Percentiles rank a stretch among this genome's conserved stretches.
Evolutionary conservation across 2,888 invertebrate species (phyloP).

Genomic region (Caenorhabditis angaria): DNA sequence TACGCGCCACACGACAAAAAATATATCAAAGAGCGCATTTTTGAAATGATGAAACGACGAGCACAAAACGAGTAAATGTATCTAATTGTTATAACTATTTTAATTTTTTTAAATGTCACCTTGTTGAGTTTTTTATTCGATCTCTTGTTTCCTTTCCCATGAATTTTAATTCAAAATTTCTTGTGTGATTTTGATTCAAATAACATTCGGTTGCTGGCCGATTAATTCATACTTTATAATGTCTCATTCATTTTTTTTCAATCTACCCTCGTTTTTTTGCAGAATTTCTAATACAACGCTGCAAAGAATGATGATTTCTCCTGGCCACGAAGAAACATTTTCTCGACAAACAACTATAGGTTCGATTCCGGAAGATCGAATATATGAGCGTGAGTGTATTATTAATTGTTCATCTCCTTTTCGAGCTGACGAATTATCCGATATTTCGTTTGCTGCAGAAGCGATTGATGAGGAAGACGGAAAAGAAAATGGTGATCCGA

Average conservation of each 20-base stretch:
- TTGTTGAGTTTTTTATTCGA: conserved; percentile 5
- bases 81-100: too few relatives aligned
- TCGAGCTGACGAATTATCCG: conserved; percentile 29
- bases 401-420: conserved; percentile 19
- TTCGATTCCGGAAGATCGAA: conserved; percentile 1
- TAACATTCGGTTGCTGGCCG: background rate
- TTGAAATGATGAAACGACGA: conserved; percentile 76
- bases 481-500: conserved; percentile 3
- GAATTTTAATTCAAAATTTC: background rate
- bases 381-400: conserved; percentile 8
- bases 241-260: background rate
- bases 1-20: conserved; percentile 98
- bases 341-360: background rate
- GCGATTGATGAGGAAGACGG: conserved; percentile 20
- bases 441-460: conserved; percentile 47
- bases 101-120: too few relatives aligned
- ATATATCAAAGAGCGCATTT: conserved; percentile 99
- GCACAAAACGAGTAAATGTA: conserved; percentile 15
- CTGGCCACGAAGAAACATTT: background rate
- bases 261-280: too few relatives aligned
- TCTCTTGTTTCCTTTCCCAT: background rate
- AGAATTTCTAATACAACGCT: background rate
- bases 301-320: background rate
- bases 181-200: background rate
- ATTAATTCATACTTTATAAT: background rate